A percentile compares a stretch with the other conserved stretches of the same genome.
Conservation (phyloP, 2,888 invertebrate species). For the Rosalia funebris region DNA sequence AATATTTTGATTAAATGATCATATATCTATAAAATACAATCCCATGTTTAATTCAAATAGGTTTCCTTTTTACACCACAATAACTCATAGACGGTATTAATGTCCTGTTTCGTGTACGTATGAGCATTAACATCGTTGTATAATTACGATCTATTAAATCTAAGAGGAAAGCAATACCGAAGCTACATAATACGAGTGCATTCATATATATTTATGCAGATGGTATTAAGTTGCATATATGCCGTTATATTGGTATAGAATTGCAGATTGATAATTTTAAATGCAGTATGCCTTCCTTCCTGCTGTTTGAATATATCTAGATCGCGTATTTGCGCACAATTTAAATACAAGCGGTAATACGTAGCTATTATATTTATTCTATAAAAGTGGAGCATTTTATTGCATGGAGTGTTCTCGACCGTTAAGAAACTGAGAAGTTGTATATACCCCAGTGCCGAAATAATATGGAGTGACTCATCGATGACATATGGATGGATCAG, state of each 20-base stretch:
- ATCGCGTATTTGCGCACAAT: not conserved
- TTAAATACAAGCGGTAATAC: not conserved
- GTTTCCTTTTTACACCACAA: constrained; percentile 21
- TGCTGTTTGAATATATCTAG: constrained; percentile 14
- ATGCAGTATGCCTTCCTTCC: constrained; percentile 8
- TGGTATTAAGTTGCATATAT: constrained; percentile 5
- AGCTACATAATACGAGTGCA: constrained; percentile 12
- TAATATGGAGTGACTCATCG: no score
- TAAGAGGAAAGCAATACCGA: constrained; percentile 25
- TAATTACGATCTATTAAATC: constrained; percentile 30
- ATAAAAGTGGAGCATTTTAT: no score
- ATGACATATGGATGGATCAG: no score
- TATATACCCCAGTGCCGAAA: no score
- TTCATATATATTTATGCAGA: constrained; percentile 26
- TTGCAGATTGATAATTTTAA: constrained; percentile 26
- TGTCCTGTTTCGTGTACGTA: constrained; percentile 3
- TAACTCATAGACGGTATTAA: constrained; percentile 27
- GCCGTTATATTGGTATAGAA: constrained; percentile 12
- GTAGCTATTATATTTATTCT: no score
- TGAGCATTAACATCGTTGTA: constrained; percentile 23
- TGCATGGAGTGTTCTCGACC: no score
- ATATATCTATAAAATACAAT: constrained; percentile 30
- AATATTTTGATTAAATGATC: constrained; percentile 44
- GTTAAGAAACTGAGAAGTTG: no score
- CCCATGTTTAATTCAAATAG: constrained; percentile 43